phyloP scores from a whole-genome alignment of 2,797 vertebrate genomes.

The Pangasius larnaudii region DNA sequence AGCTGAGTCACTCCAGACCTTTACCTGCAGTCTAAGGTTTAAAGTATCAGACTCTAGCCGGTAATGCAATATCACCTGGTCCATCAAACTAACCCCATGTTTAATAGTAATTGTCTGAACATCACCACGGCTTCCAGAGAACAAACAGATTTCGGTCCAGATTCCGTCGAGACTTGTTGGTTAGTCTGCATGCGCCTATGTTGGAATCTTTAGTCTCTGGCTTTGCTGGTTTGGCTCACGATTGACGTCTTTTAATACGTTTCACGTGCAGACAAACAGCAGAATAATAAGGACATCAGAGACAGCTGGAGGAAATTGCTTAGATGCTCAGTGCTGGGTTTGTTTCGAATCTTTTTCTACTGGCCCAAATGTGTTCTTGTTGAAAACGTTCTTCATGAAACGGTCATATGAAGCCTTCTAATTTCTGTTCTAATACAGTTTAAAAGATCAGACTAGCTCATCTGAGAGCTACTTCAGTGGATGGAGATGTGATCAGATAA shows the following conservation, averaged over 20 bases:
- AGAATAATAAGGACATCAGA: background rate
- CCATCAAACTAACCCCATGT: background rate
- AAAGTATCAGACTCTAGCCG: background rate
- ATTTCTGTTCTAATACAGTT: background rate
- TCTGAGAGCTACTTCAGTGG: background rate
- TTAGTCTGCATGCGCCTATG: background rate
- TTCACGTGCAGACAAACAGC: background rate
- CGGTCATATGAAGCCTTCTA: background rate
- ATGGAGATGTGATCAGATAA: background rate
- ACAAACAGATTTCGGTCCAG: background rate
- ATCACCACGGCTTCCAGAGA: background rate
- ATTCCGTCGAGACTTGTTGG: background rate
- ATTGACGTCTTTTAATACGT: background rate
- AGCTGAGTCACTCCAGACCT: constrained; percentile 5
- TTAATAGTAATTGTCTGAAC: background rate
- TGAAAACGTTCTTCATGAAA: background rate
- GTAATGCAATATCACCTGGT: background rate
- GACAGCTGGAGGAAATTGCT: background rate
- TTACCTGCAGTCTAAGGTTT: constrained; percentile 30
- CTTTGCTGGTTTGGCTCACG: background rate
- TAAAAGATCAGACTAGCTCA: background rate
- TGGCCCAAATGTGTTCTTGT: background rate
- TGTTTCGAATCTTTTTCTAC: background rate
- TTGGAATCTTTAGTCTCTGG: background rate
- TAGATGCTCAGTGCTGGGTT: background rate